These are phyloP conservation scores for Lonchura striata DNA, from an alignment of 2,113 vertebrate species.

Conservation along the genomic window DNA sequence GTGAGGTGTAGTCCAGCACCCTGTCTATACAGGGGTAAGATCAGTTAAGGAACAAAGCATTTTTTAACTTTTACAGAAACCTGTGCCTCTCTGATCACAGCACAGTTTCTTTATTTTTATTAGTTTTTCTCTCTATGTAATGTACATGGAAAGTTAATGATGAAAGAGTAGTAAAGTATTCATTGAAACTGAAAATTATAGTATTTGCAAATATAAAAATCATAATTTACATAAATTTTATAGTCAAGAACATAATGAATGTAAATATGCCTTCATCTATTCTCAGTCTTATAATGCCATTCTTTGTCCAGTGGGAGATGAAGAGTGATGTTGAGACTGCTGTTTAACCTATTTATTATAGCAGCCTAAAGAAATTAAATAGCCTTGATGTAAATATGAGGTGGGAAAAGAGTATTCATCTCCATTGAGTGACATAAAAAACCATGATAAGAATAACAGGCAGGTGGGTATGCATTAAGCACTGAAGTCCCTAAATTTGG, in stretches of 20 bases:
- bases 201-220: conserved; percentile 72
- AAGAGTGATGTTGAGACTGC: conserved; percentile 64
- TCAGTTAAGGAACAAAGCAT: background rate
- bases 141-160: conserved; percentile 40
- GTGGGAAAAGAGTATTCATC: conserved; percentile 67
- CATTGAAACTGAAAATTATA: conserved; percentile 63
- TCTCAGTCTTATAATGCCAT: conserved; percentile 61
- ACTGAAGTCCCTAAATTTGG: conserved; percentile 66
- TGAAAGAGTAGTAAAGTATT: conserved; percentile 61
- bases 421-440: conserved; percentile 67
- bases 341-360: conserved; percentile 71
- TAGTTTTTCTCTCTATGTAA: conserved; percentile 15
- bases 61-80: background rate
- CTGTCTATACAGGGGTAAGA: background rate
- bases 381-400: conserved; percentile 67
- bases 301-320: conserved; percentile 69
- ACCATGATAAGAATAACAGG: conserved; percentile 51
- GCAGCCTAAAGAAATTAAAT: conserved; percentile 62
- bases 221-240: conserved; percentile 73
- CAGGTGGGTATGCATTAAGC: conserved; percentile 54
- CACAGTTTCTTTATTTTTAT: conserved; percentile 24
- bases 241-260: conserved; percentile 61
- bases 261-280: conserved; percentile 67
- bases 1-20: background rate
- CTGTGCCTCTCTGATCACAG: background rate